Evolutionary conservation across 2,797 vertebrate species (phyloP), one percentile per base, ranked within the genome.

Genomic region (Gila robusta): DNA sequence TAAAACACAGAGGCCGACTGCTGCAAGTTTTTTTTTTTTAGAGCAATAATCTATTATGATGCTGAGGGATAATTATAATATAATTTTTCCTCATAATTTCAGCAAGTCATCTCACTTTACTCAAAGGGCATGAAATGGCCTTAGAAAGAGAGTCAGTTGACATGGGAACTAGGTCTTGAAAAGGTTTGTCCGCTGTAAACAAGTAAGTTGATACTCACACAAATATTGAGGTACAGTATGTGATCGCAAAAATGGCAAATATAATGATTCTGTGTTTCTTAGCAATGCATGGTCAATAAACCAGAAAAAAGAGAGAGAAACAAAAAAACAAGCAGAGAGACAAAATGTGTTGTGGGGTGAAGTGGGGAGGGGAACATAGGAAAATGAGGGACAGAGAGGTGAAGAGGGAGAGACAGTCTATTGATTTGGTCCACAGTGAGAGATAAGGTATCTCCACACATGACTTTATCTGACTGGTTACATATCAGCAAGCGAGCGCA

Each of bases 361-460:
- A 28, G 37, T 26, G n/a, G 52, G 59, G 23, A 67, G 47, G 44
- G 26, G 59, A 32, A 47, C 64, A 44, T 44, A 86, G 70, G 69
- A 62, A 71, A 80, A 76, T 52, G 41, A 69, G 59, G 92, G 90
- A 86, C 66, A 83, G 84, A 92, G 89, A 88, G 92, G 91, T 91
- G 92, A 91, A 92, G 85, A 86, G 26, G 87, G 86, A 91, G 94
- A 93, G 93, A 93, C 92, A 93, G 91, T 85, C 89, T 94, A 95
- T 95, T 94, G 94, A 95, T 95, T 91, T 86, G 86, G 84, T 92
- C 93, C 90, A 41, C 91, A 67, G 92, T 91, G 92, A 94, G 89
- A 94, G 95, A 95, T 95, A 95, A 95, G 93, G 91, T 95, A 93
- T 94, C 94, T 92, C 92, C 94, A 92, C 92, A 94, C 90, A 91